Base-by-base conservation (phyloP, 2,797 vertebrate species). In the Anabacerthia variegaticeps region DNA sequence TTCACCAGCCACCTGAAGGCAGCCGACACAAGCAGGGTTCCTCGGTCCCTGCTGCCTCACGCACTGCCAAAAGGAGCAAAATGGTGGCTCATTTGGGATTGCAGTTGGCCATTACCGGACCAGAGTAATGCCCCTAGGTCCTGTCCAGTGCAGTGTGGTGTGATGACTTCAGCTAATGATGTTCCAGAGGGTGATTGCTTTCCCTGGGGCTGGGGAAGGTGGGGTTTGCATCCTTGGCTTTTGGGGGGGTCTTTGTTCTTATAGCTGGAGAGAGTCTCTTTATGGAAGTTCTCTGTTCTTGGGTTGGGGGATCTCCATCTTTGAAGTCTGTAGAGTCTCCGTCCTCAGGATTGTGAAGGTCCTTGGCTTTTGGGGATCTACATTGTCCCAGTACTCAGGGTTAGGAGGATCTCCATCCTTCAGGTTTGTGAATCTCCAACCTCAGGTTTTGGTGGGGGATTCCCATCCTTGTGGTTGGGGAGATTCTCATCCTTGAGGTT, bases 1-100 rank as follows among this genome's bases (percentile, higher is more conserved):
- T 85, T 61, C 3, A 0, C 89, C 44, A 3, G 94, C 85, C 97
- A 97, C 97, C 95, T 97, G 97, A 89, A 96, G 91, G 96, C 89
- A 26, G 82, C 66, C 4, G 16, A 19, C 6, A 1, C 69, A 34
- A n/a, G 92, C 19, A 8, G 90, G 23, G 92, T 56, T 92, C 55
- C 93, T 55, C 0, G 2, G 16, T 83, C 24, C 28, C 44, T 1
- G 12, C 80, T 19, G 63, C 82, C 52, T 49, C 13, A 0, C 54
- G 83, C 3, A 0, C 36, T 51, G 80, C 80, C 59, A 1, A 0
- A 8, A 41, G n/a, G 44, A 56, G 41, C 1, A 0, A 34, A 4
- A 6, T 22, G n/a, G 8, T 26, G 67, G 24, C 69, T 86, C 11
- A 0, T 61, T 30, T 49, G 27, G 55, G 49, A 39, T 10, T 71